phyloP scores from a whole-genome alignment of 2,797 vertebrate genomes.

The Setipinna tenuifilis region DNA sequence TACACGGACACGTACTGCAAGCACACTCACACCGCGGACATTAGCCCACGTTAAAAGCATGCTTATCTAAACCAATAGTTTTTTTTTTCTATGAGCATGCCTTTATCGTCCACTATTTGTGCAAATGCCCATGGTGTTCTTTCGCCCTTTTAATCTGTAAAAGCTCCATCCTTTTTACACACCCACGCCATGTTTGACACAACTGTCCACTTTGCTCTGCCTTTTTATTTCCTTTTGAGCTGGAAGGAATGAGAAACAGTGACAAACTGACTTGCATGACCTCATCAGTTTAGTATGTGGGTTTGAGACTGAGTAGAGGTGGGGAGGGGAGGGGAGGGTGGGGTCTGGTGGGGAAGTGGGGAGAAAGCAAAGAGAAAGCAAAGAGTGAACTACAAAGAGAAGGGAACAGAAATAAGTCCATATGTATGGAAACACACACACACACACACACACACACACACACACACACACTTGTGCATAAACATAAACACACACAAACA shows the following conservation, averaged over 20 bases:
- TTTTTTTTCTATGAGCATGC: not conserved
- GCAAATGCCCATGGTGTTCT: not conserved
- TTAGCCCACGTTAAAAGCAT: not conserved
- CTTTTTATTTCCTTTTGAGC: not conserved
- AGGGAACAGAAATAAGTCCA: not conserved
- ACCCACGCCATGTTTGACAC: not conserved
- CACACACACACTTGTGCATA: conserved; percentile 30
- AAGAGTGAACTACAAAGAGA: not conserved
- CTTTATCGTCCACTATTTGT: not conserved
- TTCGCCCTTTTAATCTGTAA: not conserved
- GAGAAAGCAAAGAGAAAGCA: not conserved
- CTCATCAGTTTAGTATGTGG: not conserved
- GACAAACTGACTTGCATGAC: not conserved
- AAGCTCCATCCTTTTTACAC: not conserved
- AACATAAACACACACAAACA: conserved; percentile 27
- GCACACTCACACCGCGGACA: not conserved
- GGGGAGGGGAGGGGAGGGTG: not conserved
- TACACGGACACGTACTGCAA: not conserved
- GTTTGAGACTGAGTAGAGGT: not conserved
- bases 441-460: conserved; percentile 28
- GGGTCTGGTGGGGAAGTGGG: not conserved
- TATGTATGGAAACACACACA: not conserved
- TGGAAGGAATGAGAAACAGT: not conserved
- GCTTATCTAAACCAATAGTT: not conserved
- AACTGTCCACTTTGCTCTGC: too few species aligned